These are phyloP conservation scores for Amaurobius ferox DNA, from an alignment of 2,888 invertebrate species.

Conservation along the genomic window DNA sequence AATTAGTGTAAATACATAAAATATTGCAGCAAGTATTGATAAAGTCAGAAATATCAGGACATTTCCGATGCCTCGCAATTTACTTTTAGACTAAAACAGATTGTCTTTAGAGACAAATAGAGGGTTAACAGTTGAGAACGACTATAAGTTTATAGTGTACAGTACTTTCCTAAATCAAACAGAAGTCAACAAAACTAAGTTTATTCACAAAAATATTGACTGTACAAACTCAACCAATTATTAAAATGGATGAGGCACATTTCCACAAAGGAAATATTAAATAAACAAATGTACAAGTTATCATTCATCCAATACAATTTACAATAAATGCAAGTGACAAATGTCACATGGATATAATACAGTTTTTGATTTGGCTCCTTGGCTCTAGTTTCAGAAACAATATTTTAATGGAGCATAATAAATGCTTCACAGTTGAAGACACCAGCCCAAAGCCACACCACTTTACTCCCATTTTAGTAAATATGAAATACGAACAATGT, in stretches of 20 bases:
- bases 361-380: neutral
- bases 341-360: neutral
- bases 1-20: no score
- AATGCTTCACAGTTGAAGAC: neutral
- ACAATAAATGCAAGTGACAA: conserved; percentile 7
- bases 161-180: no score
- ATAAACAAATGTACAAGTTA: neutral
- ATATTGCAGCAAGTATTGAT: no score
- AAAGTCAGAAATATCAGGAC: no score
- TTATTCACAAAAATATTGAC: conserved; percentile 13
- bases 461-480: no score
- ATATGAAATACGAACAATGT: neutral
- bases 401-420: neutral
- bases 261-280: neutral
- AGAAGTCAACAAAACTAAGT: neutral
- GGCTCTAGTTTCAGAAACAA: neutral
- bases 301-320: neutral
- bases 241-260: neutral
- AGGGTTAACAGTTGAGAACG: no score
- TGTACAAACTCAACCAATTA: neutral
- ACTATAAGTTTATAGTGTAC: no score
- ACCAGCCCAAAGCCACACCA: neutral
- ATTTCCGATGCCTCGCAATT: no score
- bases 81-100: no score
- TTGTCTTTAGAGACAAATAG: no score